Base-by-base conservation (phyloP, 2,888 invertebrate species). In the Lissocephala sabroskyi region DNA sequence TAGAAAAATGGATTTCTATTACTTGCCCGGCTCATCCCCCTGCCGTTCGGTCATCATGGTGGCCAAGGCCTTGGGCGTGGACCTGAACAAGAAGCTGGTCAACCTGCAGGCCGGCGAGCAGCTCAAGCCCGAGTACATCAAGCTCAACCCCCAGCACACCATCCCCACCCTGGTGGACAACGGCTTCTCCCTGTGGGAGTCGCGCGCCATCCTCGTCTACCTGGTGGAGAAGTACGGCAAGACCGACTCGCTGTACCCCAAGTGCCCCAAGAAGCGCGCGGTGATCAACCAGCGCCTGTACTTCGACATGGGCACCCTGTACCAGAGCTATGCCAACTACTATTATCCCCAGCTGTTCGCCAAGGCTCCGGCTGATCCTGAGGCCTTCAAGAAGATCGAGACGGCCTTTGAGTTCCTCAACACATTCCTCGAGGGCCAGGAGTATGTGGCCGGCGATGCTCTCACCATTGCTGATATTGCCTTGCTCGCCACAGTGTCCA, bases 111-210 rank as follows among this genome's bases (percentile, higher is more conserved):
- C 84, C 41, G 89, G 89, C 1, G 91, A 91, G 67, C 91, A 92
- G 28, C 68, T 90, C 51, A 90, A 87, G 49, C 91, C 92, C 0
- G 92, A 91, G 73, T 92, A 87, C 71, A 0, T 92, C 33, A 90
- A 91, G 87, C 83, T 94, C 35, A 94, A 94, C 82, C 93, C 94
- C 0, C 93, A 94, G 84, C 95, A 95, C 82, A 90, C 90, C 29
- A 88, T 96, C 53, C 96, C 96, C 6, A 94, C 94, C 0, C 83
- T 96, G 47, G 90, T 92, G 56, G 96, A 96, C 85, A 90, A 92
- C 73, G 95, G 93, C 0, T 91, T 94, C 78, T 84, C 88, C 6
- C 83, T 96, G 52, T 92, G 91, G 89, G 96, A 96, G 86, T 95
- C 95, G 41, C 91, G 94, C 36, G 92, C 94, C 57, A 95, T 95